Evolutionary conservation across 2,113 vertebrate species (phyloP).

Genomic region (Hiodon alosoides): DNA sequence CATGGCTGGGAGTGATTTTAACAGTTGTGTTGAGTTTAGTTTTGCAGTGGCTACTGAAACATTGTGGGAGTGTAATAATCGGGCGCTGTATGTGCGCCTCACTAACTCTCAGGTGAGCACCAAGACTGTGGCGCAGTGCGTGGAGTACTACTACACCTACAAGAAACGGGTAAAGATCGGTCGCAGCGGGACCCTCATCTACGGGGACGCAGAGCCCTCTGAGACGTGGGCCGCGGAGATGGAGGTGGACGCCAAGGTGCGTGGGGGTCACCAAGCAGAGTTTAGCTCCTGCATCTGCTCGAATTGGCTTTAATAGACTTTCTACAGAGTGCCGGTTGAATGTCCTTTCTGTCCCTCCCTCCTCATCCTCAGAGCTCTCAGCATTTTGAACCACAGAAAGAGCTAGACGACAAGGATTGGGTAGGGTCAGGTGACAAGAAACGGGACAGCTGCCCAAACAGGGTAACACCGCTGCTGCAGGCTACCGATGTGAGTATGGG

Average conservation of each 20-base stretch:
- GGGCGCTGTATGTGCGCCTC: neutral
- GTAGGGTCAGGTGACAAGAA: constrained; percentile 70
- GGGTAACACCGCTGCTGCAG: constrained; percentile 60
- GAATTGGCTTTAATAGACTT: neutral
- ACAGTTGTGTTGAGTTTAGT: neutral
- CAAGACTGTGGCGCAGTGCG: constrained; percentile 92
- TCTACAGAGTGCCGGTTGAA: neutral
- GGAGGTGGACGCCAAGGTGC: constrained; percentile 79
- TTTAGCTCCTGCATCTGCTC: neutral
- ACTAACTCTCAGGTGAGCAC: constrained; percentile 76
- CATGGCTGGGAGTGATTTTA: neutral
- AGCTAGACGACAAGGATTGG: constrained; percentile 66
- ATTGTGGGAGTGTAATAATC: neutral
- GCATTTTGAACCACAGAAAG: constrained; percentile 51
- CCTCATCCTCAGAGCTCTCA: constrained; percentile 49
- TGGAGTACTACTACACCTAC: constrained; percentile 96
- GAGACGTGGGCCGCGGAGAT: constrained; percentile 68
- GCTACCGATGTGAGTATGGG: constrained; percentile 68
- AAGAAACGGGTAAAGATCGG: constrained; percentile 96
- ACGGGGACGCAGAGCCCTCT: constrained; percentile 72
- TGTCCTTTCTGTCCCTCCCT: neutral
- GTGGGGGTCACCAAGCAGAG: constrained; percentile 10
- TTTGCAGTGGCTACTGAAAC: neutral
- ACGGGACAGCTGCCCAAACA: constrained; percentile 46
- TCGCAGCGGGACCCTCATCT: constrained; percentile 81